Evolutionary conservation across 1,140 invertebrate genomes (phyloP).

Genomic region (Mycetomoellerius zeteki): DNA sequence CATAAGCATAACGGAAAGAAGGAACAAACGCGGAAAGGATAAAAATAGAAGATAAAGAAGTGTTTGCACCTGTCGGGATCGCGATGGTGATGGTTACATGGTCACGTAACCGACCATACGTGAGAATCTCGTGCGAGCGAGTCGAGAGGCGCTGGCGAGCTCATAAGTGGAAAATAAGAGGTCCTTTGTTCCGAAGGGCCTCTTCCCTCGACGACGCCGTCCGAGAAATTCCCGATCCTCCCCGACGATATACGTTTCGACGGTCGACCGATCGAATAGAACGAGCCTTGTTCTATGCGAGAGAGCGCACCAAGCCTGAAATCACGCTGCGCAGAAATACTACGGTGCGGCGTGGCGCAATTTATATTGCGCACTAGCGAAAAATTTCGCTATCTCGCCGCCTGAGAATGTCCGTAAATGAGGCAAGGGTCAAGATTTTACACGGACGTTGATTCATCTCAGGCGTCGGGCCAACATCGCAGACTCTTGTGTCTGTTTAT

Average conservation of each 20-base stretch:
- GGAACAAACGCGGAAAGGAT: background rate
- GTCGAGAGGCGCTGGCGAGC: conserved; percentile 73
- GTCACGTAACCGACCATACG: conserved; percentile 80
- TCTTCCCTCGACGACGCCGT: conserved; percentile 70
- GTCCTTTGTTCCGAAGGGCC: conserved; percentile 81
- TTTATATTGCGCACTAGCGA: conserved; percentile 51
- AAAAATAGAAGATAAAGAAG: conserved; percentile 38
- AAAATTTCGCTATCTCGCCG: conserved; percentile 54
- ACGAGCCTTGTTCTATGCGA: conserved; percentile 69
- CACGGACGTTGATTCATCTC: conserved; percentile 46
- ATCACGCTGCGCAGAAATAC: conserved; percentile 47
- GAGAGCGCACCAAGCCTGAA: conserved; percentile 61
- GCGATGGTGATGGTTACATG: conserved; percentile 72
- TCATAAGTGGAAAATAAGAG: conserved; percentile 84
- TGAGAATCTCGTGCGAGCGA: conserved; percentile 77
- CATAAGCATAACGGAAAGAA: background rate
- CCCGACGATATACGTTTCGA: conserved; percentile 69
- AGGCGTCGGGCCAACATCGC: background rate
- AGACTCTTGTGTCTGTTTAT: conserved; percentile 15
- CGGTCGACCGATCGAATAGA: conserved; percentile 64
- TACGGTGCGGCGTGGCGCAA: conserved; percentile 31
- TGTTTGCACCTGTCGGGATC: conserved; percentile 81
- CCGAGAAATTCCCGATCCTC: conserved; percentile 77
- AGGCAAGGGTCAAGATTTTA: conserved; percentile 55
- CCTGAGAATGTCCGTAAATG: conserved; percentile 59